phyloP scores from a whole-genome alignment of 2,113 vertebrate genomes.

The Tursiops truncatus region DNA sequence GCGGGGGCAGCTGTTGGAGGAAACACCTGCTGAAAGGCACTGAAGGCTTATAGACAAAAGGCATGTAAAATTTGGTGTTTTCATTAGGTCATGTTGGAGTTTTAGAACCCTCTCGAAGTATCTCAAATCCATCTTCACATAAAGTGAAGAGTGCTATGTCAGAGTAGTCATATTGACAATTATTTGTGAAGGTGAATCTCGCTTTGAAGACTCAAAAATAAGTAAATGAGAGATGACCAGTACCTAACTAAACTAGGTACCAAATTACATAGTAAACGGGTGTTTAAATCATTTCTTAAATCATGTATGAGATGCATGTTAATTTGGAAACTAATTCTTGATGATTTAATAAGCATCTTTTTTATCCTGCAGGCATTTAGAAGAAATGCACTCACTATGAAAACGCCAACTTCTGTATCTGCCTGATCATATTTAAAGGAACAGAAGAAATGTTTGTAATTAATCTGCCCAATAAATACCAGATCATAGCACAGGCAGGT shows the following conservation, averaged over 20 bases:
- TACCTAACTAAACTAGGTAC: neutral
- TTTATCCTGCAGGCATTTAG: conserved; percentile 79
- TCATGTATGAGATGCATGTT: conserved; percentile 11
- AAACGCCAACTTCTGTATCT: conserved; percentile 81
- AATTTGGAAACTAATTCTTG: conserved; percentile 73
- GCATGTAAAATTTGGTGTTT: conserved; percentile 47
- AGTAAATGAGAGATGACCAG: neutral
- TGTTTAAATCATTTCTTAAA: neutral
- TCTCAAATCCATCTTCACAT: neutral
- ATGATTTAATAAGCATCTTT: conserved; percentile 79
- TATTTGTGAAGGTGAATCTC: neutral
- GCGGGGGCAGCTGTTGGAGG: conserved; percentile 78
- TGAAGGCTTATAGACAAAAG: conserved; percentile 38
- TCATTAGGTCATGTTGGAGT: neutral
- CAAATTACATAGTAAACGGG: neutral
- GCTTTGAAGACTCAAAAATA: neutral
- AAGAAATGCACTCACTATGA: conserved; percentile 78
- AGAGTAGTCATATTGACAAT: neutral
- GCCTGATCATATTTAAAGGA: conserved; percentile 85
- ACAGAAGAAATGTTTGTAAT: conserved; percentile 85
- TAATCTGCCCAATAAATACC: conserved; percentile 87
- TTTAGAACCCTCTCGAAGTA: neutral
- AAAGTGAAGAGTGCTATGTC: neutral
- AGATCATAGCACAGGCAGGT: conserved; percentile 85
- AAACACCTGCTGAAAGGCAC: conserved; percentile 63